These are phyloP conservation scores for Philantomba maxwellii DNA, from an alignment of 2,113 vertebrate species.

Conservation along the genomic window DNA sequence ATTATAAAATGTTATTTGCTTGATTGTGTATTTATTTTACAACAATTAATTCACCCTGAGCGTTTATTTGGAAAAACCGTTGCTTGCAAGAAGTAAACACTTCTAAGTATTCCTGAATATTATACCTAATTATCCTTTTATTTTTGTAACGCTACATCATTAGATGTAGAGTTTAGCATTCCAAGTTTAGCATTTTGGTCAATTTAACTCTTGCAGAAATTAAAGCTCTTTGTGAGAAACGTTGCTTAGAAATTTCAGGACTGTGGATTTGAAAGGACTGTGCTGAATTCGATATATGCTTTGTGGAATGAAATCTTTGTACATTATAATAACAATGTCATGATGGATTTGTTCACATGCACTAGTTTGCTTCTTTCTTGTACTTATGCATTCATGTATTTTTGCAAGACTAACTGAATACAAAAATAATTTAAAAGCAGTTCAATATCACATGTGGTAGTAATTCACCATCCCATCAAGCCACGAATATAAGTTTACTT, in stretches of 20 bases:
- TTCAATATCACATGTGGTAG: background rate
- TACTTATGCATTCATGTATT: background rate
- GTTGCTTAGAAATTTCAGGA: constrained; percentile 16
- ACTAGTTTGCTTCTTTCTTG: background rate
- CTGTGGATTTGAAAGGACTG: background rate
- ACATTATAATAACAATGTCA: background rate
- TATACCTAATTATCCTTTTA: constrained; percentile 56
- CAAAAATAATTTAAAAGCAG: background rate
- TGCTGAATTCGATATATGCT: background rate
- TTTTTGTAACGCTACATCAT: constrained; percentile 20
- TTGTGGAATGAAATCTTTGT: background rate
- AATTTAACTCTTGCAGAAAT: constrained; percentile 48
- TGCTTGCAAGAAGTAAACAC: constrained; percentile 45
- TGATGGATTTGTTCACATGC: background rate
- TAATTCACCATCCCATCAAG: background rate
- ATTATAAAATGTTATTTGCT: constrained; percentile 63
- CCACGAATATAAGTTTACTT: background rate
- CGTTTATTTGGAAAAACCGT: constrained; percentile 57
- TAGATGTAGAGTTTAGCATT: background rate
- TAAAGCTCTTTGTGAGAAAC: constrained; percentile 33
- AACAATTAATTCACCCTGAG: constrained; percentile 55
- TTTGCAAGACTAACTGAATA: constrained; percentile 3
- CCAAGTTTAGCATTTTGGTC: constrained; percentile 43
- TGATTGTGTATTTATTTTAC: constrained; percentile 68
- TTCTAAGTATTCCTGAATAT: constrained; percentile 51